A percentile compares a stretch with the other conserved stretches of the same genome.
Evolutionary conservation across 2,113 vertebrate genomes (phyloP).

Genomic region (Poeciliopsis occidentalis): DNA sequence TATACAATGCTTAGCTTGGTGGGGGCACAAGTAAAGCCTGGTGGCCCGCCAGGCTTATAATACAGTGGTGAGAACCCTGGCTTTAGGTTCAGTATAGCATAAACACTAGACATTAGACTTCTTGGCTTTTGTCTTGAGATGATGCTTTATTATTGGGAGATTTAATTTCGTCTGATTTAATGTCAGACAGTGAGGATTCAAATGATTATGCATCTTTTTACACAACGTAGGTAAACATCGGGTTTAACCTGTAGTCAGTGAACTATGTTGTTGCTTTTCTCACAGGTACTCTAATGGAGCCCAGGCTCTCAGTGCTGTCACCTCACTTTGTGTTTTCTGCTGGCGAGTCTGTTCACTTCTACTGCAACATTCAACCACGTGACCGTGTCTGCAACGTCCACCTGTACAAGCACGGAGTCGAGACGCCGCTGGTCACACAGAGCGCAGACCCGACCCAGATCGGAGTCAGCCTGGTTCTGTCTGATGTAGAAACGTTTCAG

Average conservation of each 20-base stretch:
- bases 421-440: constrained; percentile 75
- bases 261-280: neutral
- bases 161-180: too few relatives aligned
- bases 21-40: too few relatives aligned
- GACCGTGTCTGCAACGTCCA: constrained; percentile 76
- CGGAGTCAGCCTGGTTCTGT: constrained; percentile 71
- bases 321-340: constrained; percentile 71
- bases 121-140: too few relatives aligned
- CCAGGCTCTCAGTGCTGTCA: constrained; percentile 74
- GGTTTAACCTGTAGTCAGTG: neutral
- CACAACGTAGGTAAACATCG: neutral
- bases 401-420: constrained; percentile 73
- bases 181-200: too few relatives aligned
- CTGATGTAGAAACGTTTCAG: constrained; percentile 72
- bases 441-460: constrained; percentile 70
- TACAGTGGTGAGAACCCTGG: too few relatives aligned
- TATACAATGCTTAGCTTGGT: too few relatives aligned
- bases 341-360: constrained; percentile 75
- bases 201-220: too few relatives aligned
- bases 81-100: too few relatives aligned
- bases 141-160: too few relatives aligned
- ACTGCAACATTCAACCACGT: constrained; percentile 69
- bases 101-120: too few relatives aligned
- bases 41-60: too few relatives aligned
- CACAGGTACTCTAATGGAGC: constrained; percentile 69